Base-by-base conservation (phyloP, 2,113 vertebrate species). In the Neomonachus schauinslandi region DNA sequence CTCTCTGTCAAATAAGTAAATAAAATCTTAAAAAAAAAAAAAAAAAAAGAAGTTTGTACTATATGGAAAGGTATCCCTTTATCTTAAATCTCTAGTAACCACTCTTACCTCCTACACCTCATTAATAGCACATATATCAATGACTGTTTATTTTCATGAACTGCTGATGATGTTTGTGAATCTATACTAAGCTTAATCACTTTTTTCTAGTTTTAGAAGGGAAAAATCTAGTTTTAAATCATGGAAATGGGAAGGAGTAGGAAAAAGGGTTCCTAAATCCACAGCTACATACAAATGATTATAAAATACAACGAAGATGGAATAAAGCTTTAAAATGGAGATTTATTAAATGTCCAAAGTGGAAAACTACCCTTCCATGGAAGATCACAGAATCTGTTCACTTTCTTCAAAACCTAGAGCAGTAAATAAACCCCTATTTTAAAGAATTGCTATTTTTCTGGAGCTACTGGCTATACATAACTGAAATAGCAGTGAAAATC, bases 351-450 rank as follows among this genome's bases (percentile, higher is more conserved):
- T 22, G 18, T n/a, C 42, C 86, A 81, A 51, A 84, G 59, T 31
- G 5, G 4, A 2, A 31, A 7, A 76, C 33, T 55, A 72, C 4
- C 36, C n/a, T 31, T 72, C 14, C 1, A 51, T 4, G 14, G 36
- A 93, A 85, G 16, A 15, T 24, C 53, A 95, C 1, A 69, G 59
- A 96, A 63, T 24, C 31, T 89, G 15, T 24, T 71, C 31, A 49
- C 5, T 89, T 13, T 90, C 80, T 67, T 96, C 79, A 95, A 90
- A 96, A 79, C 33, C 49, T 26, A 89, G 15, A 74, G 15, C 4
- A 82, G 26, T 74, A 88, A 36, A 57, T 65, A 84, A 91, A 85
- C 22, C 14, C 24, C 10, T 85, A 94, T 67, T 93, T 95, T 94
- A 87, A 94, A 33, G n/a, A 93, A 76, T 0, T 28, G 11, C 33